Base-by-base conservation (phyloP, 2,113 vertebrate genomes). In the Anser brachyrhynchus region DNA sequence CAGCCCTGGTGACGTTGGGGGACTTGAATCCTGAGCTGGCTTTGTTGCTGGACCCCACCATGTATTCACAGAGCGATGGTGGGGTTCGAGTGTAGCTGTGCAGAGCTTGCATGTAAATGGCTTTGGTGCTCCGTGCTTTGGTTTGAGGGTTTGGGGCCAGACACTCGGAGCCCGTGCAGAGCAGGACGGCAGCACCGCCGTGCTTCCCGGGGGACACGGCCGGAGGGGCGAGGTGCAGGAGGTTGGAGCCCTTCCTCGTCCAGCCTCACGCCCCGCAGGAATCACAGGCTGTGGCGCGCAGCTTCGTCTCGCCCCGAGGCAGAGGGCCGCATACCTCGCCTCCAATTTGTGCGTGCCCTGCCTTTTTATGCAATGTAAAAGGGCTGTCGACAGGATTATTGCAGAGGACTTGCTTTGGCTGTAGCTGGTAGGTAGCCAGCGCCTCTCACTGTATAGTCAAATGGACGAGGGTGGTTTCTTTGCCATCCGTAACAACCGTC, bases 261-360 rank as follows among this genome's bases (percentile, higher is more conserved):
- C 92, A 93, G 67, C 76, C 94, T 93, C 88, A 93, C 95, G 94
- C 95, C 83, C 92, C 93, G 76, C 94, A 96, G 92, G 92, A 94
- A 92, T 94, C 85, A 93, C 96, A 94, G 93, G 96, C 88, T 86
- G 88, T 83, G 86, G 96, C 95, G 90, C 58, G 92, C 95, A 94
- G 92, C 83, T 95, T 92, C 54, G 92, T 96, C 92, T 90, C 94
- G 90, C 96, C 96, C 94, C 90, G 10, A 96, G 95, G 96, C 96
- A 95, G 71, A 94, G 71, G 15, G 79, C 92, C 93, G 93, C 93
- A 94, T 97, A 22, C 83, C 94, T 97, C 79, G 49, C 85, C 90
- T 95, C 83, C 96, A 83, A 88, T 97, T 94, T 95, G 73, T 96
- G 93, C 94, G 84, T 95, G 92, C 95, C 89, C 3, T 90, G 92